Percentiles rank a stretch among this genome's conserved stretches.
These are phyloP conservation scores for Globia sparganii DNA, from an alignment of 2,888 invertebrate genomes.

Conservation along the genomic window DNA sequence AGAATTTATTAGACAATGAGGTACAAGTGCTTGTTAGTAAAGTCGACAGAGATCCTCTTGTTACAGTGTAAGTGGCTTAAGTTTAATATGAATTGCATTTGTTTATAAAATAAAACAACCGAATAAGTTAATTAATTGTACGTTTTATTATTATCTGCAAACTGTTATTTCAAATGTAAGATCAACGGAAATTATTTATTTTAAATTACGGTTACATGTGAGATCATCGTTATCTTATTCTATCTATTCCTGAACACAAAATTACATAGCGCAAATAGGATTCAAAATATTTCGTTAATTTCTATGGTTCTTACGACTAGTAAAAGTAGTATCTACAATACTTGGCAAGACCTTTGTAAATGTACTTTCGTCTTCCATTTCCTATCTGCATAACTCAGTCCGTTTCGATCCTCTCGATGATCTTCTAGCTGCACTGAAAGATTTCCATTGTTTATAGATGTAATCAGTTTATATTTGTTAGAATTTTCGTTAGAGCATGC, in stretches of 20 bases:
- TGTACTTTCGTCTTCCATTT: constrained; percentile 81
- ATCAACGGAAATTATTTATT: constrained; percentile 49
- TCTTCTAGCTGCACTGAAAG: constrained; percentile 88
- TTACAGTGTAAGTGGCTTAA: constrained; percentile 89
- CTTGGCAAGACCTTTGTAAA: constrained; percentile 85
- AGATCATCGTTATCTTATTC: constrained; percentile 85
- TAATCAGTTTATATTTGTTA: constrained; percentile 77
- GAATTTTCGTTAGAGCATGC: constrained; percentile 81
- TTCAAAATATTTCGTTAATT: constrained; percentile 60
- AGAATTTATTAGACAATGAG: constrained; percentile 82
- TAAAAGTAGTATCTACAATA: constrained; percentile 76
- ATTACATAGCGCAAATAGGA: constrained; percentile 58
- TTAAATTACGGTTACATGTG: constrained; percentile 74
- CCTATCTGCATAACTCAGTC: constrained; percentile 76
- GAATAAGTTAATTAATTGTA: constrained; percentile 47
- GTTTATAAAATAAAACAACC: constrained; percentile 49
- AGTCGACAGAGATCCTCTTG: constrained; percentile 94
- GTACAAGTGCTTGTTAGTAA: constrained; percentile 93
- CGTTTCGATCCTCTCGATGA: constrained; percentile 78
- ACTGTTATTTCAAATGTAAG: constrained; percentile 59
- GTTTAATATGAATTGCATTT: constrained; percentile 15
- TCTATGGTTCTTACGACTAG: constrained; percentile 70
- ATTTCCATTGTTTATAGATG: constrained; percentile 81
- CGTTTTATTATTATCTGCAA: constrained; percentile 64
- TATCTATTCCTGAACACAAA: constrained; percentile 65